Conservation (phyloP, 2,113 vertebrate genomes). For the Hydropotes inermis region DNA sequence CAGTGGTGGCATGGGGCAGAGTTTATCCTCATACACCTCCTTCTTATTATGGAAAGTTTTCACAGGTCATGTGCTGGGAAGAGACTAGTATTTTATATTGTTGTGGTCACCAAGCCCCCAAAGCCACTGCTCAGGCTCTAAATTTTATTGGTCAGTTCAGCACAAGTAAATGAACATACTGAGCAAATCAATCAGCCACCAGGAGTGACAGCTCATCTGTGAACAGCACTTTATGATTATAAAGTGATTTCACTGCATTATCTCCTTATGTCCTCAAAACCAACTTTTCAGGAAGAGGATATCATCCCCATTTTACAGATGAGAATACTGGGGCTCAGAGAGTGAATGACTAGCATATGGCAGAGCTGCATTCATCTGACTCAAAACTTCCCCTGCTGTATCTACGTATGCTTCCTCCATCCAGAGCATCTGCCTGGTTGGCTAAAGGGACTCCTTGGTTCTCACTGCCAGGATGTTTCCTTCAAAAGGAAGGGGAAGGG, state of each 20-base stretch:
- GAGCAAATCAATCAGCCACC: neutral
- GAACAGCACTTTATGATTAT: neutral
- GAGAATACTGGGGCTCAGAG: neutral
- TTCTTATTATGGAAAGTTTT: neutral
- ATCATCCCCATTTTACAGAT: neutral
- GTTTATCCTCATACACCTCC: neutral
- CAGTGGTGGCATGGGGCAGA: no score
- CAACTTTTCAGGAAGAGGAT: neutral
- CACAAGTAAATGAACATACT: neutral
- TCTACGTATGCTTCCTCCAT: neutral
- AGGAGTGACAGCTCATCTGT: neutral
- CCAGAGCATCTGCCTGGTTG: neutral
- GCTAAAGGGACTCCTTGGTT: neutral
- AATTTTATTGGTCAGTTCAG: neutral
- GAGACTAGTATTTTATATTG: neutral
- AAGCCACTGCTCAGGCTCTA: neutral
- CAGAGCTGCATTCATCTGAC: neutral
- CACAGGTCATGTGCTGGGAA: neutral
- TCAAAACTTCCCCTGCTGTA: accelerated
- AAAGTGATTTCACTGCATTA: neutral
- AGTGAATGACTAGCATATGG: neutral
- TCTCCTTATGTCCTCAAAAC: neutral
- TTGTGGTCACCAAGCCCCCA: neutral
- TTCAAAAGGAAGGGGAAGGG: neutral
- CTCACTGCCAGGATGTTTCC: neutral